Evolutionary conservation across 2,888 invertebrate species (phyloP).

Genomic region (Prosopocoilus inquinatus): DNA sequence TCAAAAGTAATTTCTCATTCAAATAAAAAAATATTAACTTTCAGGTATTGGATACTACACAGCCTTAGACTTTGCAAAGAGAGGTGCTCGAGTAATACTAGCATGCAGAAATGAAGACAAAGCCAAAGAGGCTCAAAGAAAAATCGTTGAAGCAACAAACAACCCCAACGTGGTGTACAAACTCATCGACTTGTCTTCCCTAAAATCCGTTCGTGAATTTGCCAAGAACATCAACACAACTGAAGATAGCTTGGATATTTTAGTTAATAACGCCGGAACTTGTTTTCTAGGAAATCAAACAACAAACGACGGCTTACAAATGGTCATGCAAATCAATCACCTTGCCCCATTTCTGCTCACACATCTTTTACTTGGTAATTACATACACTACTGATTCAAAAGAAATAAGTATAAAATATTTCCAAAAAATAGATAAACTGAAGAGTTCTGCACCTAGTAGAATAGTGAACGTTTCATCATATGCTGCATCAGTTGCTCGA

Average conservation of each 20-base stretch:
- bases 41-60: slow-evolving; percentile 49
- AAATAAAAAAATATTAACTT: neutral
- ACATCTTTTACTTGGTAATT: slow-evolving; percentile 57
- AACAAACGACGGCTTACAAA: slow-evolving; percentile 63
- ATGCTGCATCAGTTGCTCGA: slow-evolving; percentile 2
- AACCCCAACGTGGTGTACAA: slow-evolving; percentile 45
- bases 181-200: slow-evolving; percentile 55
- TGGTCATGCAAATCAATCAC: slow-evolving; percentile 47
- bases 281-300: slow-evolving; percentile 48
- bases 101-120: slow-evolving; percentile 50
- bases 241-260: slow-evolving; percentile 58
- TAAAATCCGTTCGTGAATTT: slow-evolving; percentile 59
- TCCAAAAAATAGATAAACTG: slow-evolving; percentile 50
- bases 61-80: slow-evolving; percentile 47
- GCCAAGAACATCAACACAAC: slow-evolving; percentile 56
- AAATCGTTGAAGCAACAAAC: slow-evolving; percentile 39
- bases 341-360: slow-evolving; percentile 58
- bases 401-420: neutral
- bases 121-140: slow-evolving; percentile 19
- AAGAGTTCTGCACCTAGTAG: slow-evolving; percentile 36
- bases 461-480: slow-evolving; percentile 38
- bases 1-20: too few relatives aligned
- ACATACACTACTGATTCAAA: neutral
- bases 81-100: slow-evolving; percentile 56
- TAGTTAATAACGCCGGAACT: slow-evolving; percentile 65